Evolutionary conservation across 2,888 invertebrate genomes (phyloP), one percentile per base, ranked within the genome.

Genomic region (Pinctada fucata): DNA sequence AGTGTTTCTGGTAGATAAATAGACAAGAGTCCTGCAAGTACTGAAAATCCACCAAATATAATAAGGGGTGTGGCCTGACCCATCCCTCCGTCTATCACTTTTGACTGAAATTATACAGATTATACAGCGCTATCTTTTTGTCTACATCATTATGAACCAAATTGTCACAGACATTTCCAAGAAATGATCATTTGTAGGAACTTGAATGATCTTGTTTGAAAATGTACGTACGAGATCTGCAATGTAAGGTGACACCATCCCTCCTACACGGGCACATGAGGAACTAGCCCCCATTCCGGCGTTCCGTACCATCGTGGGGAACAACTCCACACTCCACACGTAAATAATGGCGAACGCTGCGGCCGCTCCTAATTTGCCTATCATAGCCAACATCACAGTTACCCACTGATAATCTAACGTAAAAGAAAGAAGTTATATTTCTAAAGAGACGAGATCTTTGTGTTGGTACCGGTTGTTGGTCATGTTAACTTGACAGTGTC

Each of bases 271-370:
- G 0, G 97, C 97, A 80, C 95, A 95, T 93, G 96, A 96, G 0
- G 97, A 97, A 50, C 96, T 95, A 2, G 96, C 93, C 0, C 97
- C 97, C 76, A 97, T 95, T 0, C 97, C 97, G 64, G 96, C 95
- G 13, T 58, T 58, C 13, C 58, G 6, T 6, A 58, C 58, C 58
- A 58, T 1, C 8, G 58, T 58, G 58, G 97, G 97, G 91, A 97
- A 97, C 13, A 97, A 92, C 93, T 97, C 97, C 0, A 97, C 96
- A 0, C 96, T 96, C 91, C 96, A 97, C 16, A 97, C 94, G 91
- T 97, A 97, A 2, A 96, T 96, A 1, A 96, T 96, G 1, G 97
- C 96, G 90, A 97, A 97, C 0, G 96, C 95, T 64, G 97, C 95
- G 16, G 96, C 95, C 92, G 96, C 95, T 8, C 97, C 96, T 89